A percentile compares a stretch with the other conserved stretches of the same genome.
Conservation (phyloP, 1,140 invertebrate species). For the Laupala kohalensis region DNA sequence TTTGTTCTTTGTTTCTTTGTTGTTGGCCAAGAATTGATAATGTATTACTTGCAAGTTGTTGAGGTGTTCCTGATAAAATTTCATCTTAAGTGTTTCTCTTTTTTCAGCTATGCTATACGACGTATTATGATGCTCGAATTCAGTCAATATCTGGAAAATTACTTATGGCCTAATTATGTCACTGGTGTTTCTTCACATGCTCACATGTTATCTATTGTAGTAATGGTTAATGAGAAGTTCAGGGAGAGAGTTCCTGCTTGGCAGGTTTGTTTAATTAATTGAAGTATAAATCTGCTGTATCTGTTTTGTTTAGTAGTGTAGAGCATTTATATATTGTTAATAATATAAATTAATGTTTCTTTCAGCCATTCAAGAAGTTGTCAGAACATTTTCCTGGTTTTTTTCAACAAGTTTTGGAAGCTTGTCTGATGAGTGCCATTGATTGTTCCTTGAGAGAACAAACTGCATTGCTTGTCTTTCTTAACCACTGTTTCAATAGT, state of each 20-base stretch:
- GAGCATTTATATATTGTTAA: not conserved
- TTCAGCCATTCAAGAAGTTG: slow-evolving; percentile 62
- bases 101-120: slow-evolving; percentile 61
- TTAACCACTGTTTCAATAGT: slow-evolving; percentile 94
- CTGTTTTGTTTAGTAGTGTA: not conserved
- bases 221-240: slow-evolving; percentile 98
- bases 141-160: slow-evolving; percentile 94
- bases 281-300: slow-evolving; percentile 3
- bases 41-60: too few species aligned
- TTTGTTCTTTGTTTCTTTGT: too few species aligned
- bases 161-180: slow-evolving; percentile 89
- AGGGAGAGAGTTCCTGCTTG: slow-evolving; percentile 92
- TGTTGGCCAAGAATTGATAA: too few species aligned
- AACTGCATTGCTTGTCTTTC: slow-evolving; percentile 74
- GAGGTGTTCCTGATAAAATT: too few species aligned
- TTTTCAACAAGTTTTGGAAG: slow-evolving; percentile 69
- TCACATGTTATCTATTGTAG: slow-evolving; percentile 89
- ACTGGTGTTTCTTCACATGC: slow-evolving; percentile 49
- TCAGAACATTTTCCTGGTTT: slow-evolving; percentile 75
- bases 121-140: slow-evolving; percentile 93
- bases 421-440: slow-evolving; percentile 41
- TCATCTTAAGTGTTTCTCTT: too few species aligned
- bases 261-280: slow-evolving; percentile 45
- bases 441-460: slow-evolving; percentile 56
- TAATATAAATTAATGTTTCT: slow-evolving; percentile 12